A percentile compares a stretch with the other conserved stretches of the same genome.
Conservation (phyloP, 2,888 invertebrate species). For the Oscheius sp. region DNA sequence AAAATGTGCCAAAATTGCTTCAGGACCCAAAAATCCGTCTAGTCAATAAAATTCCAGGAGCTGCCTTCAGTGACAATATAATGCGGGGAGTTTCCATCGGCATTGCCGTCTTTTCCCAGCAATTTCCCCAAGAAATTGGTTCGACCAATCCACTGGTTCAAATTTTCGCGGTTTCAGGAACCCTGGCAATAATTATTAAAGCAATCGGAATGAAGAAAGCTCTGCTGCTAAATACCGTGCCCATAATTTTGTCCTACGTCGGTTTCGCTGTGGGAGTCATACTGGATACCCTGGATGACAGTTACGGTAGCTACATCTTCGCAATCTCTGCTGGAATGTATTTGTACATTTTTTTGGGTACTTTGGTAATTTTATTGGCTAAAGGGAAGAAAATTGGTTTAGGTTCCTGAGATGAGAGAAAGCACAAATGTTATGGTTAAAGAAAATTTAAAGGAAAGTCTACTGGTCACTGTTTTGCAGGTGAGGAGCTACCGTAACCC, state of each 20-base stretch:
- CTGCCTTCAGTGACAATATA: slow-evolving; percentile 67
- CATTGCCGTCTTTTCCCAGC: slow-evolving; percentile 69
- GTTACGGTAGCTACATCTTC: slow-evolving; percentile 67
- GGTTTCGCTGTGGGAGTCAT: slow-evolving; percentile 67
- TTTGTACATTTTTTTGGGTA: slow-evolving; percentile 70
- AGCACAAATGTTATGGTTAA: slow-evolving; percentile 64
- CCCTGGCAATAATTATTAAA: slow-evolving; percentile 67
- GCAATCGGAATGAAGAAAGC: slow-evolving; percentile 66
- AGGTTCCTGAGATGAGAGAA: slow-evolving; percentile 71
- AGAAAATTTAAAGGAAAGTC: slow-evolving; percentile 56
- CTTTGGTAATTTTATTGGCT: slow-evolving; percentile 53
- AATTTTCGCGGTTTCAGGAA: slow-evolving; percentile 39
- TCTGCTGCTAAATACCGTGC: slow-evolving; percentile 64
- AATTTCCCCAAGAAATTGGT: slow-evolving; percentile 70
- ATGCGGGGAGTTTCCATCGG: slow-evolving; percentile 66
- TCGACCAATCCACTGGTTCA: not conserved
- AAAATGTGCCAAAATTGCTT: too few species aligned
- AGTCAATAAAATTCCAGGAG: slow-evolving; percentile 55
- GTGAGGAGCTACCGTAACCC: too few species aligned
- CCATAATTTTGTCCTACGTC: slow-evolving; percentile 60
- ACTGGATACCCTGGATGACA: slow-evolving; percentile 63
- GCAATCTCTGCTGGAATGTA: slow-evolving; percentile 70
- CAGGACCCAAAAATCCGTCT: too few species aligned
- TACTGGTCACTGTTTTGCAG: slow-evolving; percentile 51
- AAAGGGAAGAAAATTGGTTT: slow-evolving; percentile 49